Evolutionary conservation across 2,113 vertebrate species (phyloP).

Genomic region (Spheniscus mendiculus): DNA sequence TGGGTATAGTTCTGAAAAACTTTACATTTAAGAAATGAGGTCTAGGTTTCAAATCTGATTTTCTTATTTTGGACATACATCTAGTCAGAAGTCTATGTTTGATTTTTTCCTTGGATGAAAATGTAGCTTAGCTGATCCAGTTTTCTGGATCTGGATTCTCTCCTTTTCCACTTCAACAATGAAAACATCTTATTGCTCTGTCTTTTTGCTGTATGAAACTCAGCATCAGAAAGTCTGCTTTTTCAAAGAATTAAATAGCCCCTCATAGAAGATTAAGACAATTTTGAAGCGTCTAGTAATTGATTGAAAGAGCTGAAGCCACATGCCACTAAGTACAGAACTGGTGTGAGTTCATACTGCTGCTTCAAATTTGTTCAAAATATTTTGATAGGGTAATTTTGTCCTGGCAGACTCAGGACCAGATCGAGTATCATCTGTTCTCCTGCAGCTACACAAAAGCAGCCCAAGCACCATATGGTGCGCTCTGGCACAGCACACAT

Average conservation of each 20-base stretch:
- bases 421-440: conserved; percentile 39
- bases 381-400: conserved; percentile 51
- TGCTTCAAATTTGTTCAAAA: conserved; percentile 28
- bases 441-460: background rate
- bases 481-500: background rate
- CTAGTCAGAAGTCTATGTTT: background rate
- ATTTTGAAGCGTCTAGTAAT: background rate
- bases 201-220: background rate
- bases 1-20: background rate
- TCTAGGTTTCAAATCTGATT: background rate
- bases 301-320: background rate
- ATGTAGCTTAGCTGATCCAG: background rate
- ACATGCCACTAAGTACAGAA: background rate
- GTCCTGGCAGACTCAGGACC: conserved; percentile 22
- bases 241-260: background rate
- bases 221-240: background rate
- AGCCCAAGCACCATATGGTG: conserved; percentile 30
- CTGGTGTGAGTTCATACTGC: background rate
- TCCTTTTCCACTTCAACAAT: background rate
- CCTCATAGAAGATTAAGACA: background rate
- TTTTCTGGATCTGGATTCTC: too few species aligned
- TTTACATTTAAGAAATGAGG: background rate
- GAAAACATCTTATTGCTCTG: background rate
- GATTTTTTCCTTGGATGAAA: background rate
- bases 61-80: background rate